Conservation (phyloP, 2,797 vertebrate species). For the Picus viridis region DNA sequence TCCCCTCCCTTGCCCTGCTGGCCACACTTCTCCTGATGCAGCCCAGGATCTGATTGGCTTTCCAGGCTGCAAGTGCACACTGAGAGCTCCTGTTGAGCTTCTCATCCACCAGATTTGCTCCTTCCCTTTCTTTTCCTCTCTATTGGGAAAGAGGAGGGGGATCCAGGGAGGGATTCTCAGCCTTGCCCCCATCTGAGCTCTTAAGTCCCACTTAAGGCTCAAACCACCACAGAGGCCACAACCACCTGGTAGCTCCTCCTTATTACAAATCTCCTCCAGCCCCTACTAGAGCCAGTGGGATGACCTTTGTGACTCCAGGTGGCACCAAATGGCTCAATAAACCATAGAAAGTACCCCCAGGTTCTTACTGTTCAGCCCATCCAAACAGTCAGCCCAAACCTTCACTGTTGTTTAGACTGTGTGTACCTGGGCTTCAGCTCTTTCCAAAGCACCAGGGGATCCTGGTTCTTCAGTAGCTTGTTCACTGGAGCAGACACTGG, state of each 20-base stretch:
- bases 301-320: conserved; percentile 19
- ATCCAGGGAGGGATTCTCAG: no score
- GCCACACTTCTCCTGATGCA: no score
- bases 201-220: no score
- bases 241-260: conserved; percentile 7
- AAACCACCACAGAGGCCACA: background rate
- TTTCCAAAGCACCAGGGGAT: conserved; percentile 41
- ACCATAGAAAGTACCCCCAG: conserved; percentile 16
- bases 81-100: no score
- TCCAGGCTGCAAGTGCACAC: no score
- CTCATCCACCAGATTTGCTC: no score
- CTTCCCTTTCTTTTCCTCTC: no score
- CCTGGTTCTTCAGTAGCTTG: background rate
- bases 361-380: conserved; percentile 34
- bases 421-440: conserved; percentile 8
- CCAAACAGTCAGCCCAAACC: conserved; percentile 13
- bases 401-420: conserved; percentile 2
- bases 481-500: conserved; percentile 25
- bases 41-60: no score
- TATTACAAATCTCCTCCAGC: background rate
- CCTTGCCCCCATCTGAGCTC: no score
- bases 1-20: no score
- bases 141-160: no score
- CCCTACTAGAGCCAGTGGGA: conserved; percentile 43
- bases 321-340: conserved; percentile 26